A percentile compares a stretch with the other conserved stretches of the same genome.
Conservation (phyloP, 2,888 invertebrate species). For the Sepiola atlantica region DNA sequence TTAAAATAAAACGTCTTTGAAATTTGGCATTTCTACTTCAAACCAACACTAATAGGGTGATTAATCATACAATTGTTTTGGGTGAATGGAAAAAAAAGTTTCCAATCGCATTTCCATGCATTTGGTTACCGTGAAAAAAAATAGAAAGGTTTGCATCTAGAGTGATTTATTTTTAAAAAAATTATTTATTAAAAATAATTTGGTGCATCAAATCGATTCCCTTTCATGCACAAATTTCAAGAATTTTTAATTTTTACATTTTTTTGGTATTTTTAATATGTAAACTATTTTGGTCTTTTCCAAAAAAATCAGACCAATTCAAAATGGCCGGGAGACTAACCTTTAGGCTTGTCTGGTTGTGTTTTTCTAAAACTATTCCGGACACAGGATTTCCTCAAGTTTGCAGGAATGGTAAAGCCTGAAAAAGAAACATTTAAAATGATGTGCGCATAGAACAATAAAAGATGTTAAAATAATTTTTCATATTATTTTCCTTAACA, state of each 20-base stretch:
- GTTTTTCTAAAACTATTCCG: slow-evolving; percentile 62
- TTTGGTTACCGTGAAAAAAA: neutral
- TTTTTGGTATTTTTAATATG: too few species aligned
- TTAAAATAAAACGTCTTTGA: too few species aligned
- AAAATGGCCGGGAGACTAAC: slow-evolving; percentile 48
- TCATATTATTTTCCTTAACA: too few species aligned
- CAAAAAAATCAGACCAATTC: neutral
- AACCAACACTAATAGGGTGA: neutral
- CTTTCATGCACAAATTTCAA: neutral
- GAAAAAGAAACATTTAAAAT: slow-evolving; percentile 50
- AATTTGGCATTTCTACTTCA: neutral
- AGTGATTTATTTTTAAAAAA: neutral
- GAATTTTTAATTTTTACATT: neutral
- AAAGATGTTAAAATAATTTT: too few species aligned
- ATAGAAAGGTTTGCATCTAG: neutral
- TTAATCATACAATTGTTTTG: neutral
- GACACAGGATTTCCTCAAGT: slow-evolving; percentile 63
- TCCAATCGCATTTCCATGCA: neutral
- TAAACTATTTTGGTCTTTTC: neutral
- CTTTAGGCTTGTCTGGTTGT: slow-evolving; percentile 55
- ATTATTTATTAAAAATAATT: neutral
- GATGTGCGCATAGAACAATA: too few species aligned
- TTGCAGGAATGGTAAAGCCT: slow-evolving; percentile 68
- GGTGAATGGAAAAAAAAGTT: slow-evolving; percentile 6
- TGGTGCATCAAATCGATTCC: neutral